These are phyloP conservation scores for Mirza zaza DNA, from an alignment of 2,113 vertebrate species.

Conservation along the genomic window DNA sequence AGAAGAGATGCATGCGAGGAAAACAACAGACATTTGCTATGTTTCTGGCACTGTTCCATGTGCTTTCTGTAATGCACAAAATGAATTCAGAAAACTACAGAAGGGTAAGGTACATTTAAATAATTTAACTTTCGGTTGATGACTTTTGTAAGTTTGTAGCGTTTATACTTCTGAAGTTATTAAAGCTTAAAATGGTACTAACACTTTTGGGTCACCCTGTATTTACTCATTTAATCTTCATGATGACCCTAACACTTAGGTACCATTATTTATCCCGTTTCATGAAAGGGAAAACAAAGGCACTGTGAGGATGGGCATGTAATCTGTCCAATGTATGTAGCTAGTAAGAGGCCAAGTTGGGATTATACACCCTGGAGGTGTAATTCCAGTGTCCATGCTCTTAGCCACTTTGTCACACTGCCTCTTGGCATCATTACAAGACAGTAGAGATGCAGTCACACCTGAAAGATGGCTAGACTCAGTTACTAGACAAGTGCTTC, in stretches of 20 bases:
- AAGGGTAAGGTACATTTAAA: slow-evolving; percentile 1
- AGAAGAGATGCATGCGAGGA: neutral
- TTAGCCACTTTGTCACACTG: neutral
- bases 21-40: neutral
- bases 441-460: neutral
- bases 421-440: neutral
- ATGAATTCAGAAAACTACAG: neutral
- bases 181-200: neutral
- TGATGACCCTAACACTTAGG: neutral
- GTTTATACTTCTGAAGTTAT: slow-evolving; percentile 13
- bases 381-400: neutral
- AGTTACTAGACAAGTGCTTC: neutral
- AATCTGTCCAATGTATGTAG: neutral
- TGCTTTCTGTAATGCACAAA: neutral
- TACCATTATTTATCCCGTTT: neutral
- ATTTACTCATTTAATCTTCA: slow-evolving; percentile 24
- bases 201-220: neutral
- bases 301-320: neutral
- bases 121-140: neutral
- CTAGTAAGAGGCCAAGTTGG: neutral
- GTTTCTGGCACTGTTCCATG: neutral
- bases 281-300: neutral
- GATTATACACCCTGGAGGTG: neutral
- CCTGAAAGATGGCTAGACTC: neutral
- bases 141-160: neutral